These are phyloP conservation scores for Pterophyllum scalare DNA, from an alignment of 2,113 vertebrate species.

Conservation along the genomic window DNA sequence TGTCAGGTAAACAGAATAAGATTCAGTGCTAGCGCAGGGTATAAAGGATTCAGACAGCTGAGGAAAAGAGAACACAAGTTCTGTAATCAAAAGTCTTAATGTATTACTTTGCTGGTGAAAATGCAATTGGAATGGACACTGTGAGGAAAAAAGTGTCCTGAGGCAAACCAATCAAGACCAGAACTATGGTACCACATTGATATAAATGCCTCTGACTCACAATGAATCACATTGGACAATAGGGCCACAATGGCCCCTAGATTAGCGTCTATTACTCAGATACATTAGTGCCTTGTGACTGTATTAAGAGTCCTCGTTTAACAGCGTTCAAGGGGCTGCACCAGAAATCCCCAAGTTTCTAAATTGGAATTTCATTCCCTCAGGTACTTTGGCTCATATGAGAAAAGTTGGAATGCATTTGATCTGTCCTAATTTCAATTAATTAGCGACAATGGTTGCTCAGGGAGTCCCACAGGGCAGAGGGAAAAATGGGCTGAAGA, in stretches of 20 bases:
- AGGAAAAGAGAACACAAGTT: constrained; percentile 27
- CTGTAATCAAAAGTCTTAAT: constrained; percentile 61
- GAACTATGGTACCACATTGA: constrained; percentile 35
- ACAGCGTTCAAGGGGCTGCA: constrained; percentile 77
- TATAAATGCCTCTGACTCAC: constrained; percentile 64
- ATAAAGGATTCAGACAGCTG: background rate
- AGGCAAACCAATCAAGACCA: constrained; percentile 60
- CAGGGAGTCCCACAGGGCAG: constrained; percentile 82
- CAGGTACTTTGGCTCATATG: constrained; percentile 84
- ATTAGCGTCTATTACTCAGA: constrained; percentile 79
- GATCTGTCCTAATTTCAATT: constrained; percentile 89
- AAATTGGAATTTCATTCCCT: constrained; percentile 87
- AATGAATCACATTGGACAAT: constrained; percentile 76
- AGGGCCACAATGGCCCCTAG: constrained; percentile 74
- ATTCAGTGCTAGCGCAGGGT: background rate
- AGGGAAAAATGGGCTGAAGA: constrained; percentile 79
- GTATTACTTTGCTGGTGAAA: constrained; percentile 31
- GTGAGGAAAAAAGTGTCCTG: constrained; percentile 25
- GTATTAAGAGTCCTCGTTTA: constrained; percentile 81
- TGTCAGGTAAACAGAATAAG: background rate
- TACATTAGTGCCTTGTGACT: constrained; percentile 72
- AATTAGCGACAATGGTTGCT: constrained; percentile 86
- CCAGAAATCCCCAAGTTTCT: constrained; percentile 85
- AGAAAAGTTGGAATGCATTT: constrained; percentile 86
- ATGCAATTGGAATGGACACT: constrained; percentile 38